These are phyloP conservation scores for Hypanus sabinus DNA, from an alignment of 2,113 vertebrate species.

Conservation along the genomic window DNA sequence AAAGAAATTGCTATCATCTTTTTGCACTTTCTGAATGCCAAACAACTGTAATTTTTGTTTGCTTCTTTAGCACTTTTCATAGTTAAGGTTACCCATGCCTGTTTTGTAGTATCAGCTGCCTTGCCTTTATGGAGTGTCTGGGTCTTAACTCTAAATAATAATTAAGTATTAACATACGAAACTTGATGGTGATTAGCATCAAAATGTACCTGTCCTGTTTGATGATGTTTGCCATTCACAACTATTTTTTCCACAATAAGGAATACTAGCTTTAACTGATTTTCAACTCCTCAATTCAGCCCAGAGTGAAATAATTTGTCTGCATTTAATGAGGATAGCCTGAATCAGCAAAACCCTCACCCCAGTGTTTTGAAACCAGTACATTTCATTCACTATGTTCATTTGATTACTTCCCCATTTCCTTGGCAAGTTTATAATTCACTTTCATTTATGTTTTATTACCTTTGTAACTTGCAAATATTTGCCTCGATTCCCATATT, in stretches of 20 bases:
- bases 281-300: background rate
- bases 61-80: background rate
- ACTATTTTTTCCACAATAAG: too few relatives aligned
- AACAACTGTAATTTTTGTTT: background rate
- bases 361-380: background rate
- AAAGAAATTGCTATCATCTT: background rate
- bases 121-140: background rate
- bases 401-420: background rate
- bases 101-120: background rate
- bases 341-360: background rate
- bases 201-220: background rate
- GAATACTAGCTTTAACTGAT: background rate
- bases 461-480: constrained; percentile 17
- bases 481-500: constrained; percentile 34
- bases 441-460: background rate
- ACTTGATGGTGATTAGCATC: background rate
- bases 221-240: too few relatives aligned
- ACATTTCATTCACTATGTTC: background rate
- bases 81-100: background rate
- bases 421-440: too few relatives aligned
- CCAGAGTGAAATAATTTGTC: background rate
- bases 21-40: background rate
- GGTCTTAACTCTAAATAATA: background rate
- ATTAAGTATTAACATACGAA: background rate
- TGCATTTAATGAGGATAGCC: background rate